Conservation (phyloP, 1,140 invertebrate genomes). For the Helicoverpa zea region DNA sequence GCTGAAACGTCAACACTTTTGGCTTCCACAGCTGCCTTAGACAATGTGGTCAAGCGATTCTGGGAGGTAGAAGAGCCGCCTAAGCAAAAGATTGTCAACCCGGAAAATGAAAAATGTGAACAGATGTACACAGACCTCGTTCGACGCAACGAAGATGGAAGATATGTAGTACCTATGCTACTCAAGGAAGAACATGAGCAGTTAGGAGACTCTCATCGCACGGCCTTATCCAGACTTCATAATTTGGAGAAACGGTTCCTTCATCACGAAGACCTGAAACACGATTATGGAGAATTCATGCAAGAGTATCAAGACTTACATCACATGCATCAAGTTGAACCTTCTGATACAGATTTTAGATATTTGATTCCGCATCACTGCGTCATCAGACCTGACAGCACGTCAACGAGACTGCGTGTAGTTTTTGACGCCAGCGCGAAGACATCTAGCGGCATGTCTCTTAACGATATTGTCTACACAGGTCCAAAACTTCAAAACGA, state of each 20-base stretch:
- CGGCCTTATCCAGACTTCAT: not conserved
- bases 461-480: no score
- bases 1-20: not conserved
- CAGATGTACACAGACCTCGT: not conserved
- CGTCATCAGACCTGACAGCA: no score
- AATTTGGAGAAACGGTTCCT: not conserved
- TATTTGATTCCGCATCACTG: no score
- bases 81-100: not conserved
- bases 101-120: not conserved
- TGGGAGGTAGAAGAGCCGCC: not conserved
- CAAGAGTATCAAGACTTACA: no score
- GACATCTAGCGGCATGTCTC: not conserved
- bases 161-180: not conserved
- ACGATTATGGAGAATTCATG: not conserved
- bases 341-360: no score
- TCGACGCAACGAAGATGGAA: not conserved
- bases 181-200: not conserved
- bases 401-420: no score
- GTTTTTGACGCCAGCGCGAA: no score
- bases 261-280: not conserved
- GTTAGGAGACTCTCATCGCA: not conserved
- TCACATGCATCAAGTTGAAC: no score
- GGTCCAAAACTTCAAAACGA: no score
- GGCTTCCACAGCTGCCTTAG: not conserved
- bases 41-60: not conserved